Evolutionary conservation across 2,888 invertebrate species (phyloP).

Genomic region (Eucriotettix oculatus): DNA sequence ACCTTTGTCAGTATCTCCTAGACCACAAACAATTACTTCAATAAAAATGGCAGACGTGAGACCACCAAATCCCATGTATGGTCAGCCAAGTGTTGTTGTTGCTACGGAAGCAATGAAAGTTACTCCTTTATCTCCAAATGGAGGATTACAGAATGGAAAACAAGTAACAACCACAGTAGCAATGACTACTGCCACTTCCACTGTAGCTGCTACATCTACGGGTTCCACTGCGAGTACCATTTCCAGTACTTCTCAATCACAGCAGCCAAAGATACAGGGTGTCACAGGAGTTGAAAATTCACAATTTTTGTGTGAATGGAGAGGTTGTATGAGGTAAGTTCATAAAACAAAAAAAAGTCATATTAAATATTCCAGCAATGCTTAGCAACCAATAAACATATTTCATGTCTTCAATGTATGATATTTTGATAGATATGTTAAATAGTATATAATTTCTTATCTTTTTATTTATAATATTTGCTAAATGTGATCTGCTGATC

Average conservation of each 20-base stretch:
- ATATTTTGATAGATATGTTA: too few species aligned
- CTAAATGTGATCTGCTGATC: too few species aligned
- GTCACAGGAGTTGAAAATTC: background rate
- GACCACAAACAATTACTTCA: slow-evolving; percentile 9
- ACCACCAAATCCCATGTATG: background rate
- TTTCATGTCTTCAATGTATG: too few species aligned
- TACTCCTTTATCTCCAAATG: background rate
- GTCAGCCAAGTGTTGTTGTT: background rate
- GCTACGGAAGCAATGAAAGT: background rate
- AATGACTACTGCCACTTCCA: slow-evolving; percentile 3
- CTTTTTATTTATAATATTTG: too few species aligned
- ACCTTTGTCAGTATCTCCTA: slow-evolving; percentile 10
- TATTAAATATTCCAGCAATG: too few species aligned
- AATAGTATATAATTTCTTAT: too few species aligned
- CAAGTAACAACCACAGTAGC: slow-evolving; percentile 1
- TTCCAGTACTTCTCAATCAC: background rate
- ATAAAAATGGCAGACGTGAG: background rate
- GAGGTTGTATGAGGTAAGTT: slow-evolving; percentile 54
- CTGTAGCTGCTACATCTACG: background rate
- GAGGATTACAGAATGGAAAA: background rate
- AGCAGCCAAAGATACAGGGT: background rate
- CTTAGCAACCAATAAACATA: too few species aligned
- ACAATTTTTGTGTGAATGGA: slow-evolving; percentile 70
- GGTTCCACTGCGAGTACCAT: background rate
- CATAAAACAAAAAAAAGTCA: too few species aligned